These are phyloP conservation scores for Microcebus ravelobensis DNA, from an alignment of 2,113 vertebrate genomes.

Conservation along the genomic window DNA sequence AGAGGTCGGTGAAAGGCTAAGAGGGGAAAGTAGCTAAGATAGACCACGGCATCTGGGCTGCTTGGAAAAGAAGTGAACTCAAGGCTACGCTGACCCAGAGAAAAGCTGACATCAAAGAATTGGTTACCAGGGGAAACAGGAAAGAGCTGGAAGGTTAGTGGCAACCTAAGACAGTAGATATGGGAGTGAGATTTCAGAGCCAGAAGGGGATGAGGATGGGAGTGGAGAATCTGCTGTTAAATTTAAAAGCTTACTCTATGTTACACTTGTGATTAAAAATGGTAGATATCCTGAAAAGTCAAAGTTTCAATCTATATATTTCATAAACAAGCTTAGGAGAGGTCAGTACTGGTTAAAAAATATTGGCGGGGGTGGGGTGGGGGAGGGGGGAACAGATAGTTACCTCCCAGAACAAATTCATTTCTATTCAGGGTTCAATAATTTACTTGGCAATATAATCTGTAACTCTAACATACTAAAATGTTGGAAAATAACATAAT, in stretches of 20 bases:
- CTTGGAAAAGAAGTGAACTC: background rate
- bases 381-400: background rate
- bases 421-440: background rate
- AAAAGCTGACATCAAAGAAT: background rate
- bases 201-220: background rate
- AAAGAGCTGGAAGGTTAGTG: background rate
- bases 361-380: no score
- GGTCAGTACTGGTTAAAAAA: background rate
- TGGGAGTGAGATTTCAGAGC: background rate
- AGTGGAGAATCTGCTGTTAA: background rate
- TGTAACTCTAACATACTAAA: background rate
- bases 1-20: background rate
- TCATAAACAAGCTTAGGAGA: background rate
- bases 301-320: background rate
- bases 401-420: background rate
- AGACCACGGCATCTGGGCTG: background rate
- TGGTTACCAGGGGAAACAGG: background rate
- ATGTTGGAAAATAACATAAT: background rate
- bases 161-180: background rate
- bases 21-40: background rate
- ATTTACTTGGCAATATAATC: background rate
- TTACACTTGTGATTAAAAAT: background rate
- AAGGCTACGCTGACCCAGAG: background rate
- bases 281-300: background rate
- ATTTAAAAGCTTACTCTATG: background rate